These are phyloP conservation scores for Monopterus albus DNA, from an alignment of 2,113 vertebrate species.

Conservation along the genomic window DNA sequence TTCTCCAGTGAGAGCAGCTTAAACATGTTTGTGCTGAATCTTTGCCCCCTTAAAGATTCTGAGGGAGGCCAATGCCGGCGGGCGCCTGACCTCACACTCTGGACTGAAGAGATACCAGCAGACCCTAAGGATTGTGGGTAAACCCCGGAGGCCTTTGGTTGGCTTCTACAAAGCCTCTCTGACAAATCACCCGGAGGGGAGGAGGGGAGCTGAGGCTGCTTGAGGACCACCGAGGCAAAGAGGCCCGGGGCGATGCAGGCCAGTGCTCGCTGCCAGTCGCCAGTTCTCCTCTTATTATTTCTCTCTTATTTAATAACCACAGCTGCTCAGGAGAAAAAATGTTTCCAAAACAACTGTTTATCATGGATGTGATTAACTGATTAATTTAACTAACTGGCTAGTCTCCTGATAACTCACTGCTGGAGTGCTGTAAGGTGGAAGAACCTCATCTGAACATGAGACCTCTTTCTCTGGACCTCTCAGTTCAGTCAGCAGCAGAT, in stretches of 20 bases:
- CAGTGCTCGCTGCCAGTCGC: constrained; percentile 1
- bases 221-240: constrained; percentile 37
- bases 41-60: constrained; percentile 32
- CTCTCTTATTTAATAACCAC: no score
- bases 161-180: constrained; percentile 56
- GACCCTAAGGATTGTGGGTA: constrained; percentile 55
- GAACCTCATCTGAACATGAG: constrained; percentile 5
- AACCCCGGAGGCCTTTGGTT: constrained; percentile 38
- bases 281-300: background rate
- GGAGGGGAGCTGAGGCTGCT: constrained; percentile 34
- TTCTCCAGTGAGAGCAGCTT: constrained; percentile 37
- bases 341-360: no score
- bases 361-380: background rate
- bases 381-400: no score
- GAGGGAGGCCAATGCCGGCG: constrained; percentile 48
- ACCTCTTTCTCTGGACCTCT: background rate
- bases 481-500: constrained; percentile 25
- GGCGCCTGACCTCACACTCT: constrained; percentile 61
- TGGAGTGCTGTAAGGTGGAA: no score
- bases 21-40: constrained; percentile 40
- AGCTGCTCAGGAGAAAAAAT: constrained; percentile 1
- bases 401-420: no score
- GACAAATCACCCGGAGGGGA: constrained; percentile 56
- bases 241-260: constrained; percentile 52
- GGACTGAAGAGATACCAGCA: constrained; percentile 45